phyloP scores from a whole-genome alignment of 2,888 invertebrate genomes.

The Callimorpha dominula region DNA sequence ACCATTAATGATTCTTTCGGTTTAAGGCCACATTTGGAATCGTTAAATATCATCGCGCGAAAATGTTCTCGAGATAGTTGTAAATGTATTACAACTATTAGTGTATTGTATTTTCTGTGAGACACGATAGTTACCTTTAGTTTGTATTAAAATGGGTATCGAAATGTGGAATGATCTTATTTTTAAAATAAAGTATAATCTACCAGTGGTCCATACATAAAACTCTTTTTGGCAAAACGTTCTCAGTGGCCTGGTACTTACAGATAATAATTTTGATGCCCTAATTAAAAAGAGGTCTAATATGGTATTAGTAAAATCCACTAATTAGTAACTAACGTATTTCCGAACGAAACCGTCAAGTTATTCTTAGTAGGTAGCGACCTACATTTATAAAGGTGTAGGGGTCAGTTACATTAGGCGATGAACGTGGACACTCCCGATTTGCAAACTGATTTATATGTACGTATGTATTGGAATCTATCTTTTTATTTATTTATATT shows the following conservation, averaged over 20 bases:
- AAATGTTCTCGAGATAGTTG: too few species aligned
- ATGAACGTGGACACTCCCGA: conserved; percentile 41
- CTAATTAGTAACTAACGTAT: conserved; percentile 30
- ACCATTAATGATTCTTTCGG: too few species aligned
- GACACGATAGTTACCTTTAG: too few species aligned
- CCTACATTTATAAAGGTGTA: conserved; percentile 55
- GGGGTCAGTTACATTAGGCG: conserved; percentile 56
- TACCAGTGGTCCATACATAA: too few species aligned
- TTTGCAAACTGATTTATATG: conserved; percentile 29
- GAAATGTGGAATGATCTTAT: too few species aligned
- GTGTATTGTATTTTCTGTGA: too few species aligned
- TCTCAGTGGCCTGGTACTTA: neutral
- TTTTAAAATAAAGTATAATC: too few species aligned
- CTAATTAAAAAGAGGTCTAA: conserved; percentile 20
- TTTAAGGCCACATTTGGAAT: too few species aligned
- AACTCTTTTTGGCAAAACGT: too few species aligned
- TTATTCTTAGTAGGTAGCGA: conserved; percentile 58
- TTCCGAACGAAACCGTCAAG: conserved; percentile 25
- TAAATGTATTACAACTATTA: too few species aligned
- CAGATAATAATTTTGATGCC: conserved; percentile 12
- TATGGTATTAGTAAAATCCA: conserved; percentile 22
- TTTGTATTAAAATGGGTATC: too few species aligned
- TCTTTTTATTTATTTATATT: neutral
- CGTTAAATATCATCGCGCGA: too few species aligned
- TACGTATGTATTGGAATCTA: neutral